Base-by-base conservation (phyloP, 2,113 vertebrate species). In the Lonchura striata region DNA sequence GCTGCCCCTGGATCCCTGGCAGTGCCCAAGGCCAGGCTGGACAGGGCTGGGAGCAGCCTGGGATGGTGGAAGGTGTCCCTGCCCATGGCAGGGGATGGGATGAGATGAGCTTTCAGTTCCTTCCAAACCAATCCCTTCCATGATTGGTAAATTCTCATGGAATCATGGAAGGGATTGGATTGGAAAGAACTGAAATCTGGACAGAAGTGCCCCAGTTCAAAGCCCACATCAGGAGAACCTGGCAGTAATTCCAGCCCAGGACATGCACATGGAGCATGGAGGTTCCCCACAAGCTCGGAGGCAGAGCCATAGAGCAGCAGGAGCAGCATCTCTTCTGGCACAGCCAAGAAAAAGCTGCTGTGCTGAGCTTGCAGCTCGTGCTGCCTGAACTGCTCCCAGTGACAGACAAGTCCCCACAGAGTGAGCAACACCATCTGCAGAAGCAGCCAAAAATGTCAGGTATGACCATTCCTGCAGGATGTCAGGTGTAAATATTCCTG, bases 241-340 rank as follows among this genome's bases (percentile, higher is more conserved):
- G 70, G 31, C 2, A 1, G 18, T 9, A 64, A 56, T 52, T 84
- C 41, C 69, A 41, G 8, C 5, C 49, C 54, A 57, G 59, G 27
- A 27, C n/a, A 24, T 2, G 60, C 18, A 42, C 5, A 2, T 27
- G 35, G 39, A 53, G 9, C 35, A 9, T 5, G 8, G 37, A 64
- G 23, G 25, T 16, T 75, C n/a, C 15, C 53, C 47, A n/a, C 33
- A 49, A 17, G 1, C 0, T 0, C 57, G 33, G 28, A 88, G 39
- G 10, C 44, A 54, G 19, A 23, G 15, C 37, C 30, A 7, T 0
- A 21, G 24, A 78, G 63, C 81, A 90, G 60, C 37, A 53, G 47
- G 0, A 79, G 10, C 56, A 79, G 10, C 56, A 42, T 5, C 20
- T 30, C 12, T 28, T n/a, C 35, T 50, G 31, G 22, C 18, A 68